Evolutionary conservation across 2,113 vertebrate genomes (phyloP).

Genomic region (Tenrec ecaudatus): DNA sequence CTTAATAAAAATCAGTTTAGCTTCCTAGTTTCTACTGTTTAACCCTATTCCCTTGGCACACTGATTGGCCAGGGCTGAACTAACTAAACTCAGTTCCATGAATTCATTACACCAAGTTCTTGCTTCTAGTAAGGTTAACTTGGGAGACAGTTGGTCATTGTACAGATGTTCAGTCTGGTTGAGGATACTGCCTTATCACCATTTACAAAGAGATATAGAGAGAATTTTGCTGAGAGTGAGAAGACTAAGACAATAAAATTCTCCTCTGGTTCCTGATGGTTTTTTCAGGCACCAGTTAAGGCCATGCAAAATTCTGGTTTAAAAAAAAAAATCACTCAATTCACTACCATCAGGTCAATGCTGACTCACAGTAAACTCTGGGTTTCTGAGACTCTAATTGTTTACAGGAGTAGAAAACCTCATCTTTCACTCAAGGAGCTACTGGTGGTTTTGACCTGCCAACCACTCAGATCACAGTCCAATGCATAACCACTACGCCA

Average conservation of each 20-base stretch:
- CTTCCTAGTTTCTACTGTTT: not conserved
- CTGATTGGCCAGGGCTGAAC: not conserved
- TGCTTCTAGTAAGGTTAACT: not conserved
- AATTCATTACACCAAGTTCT: not conserved
- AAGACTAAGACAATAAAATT: not conserved
- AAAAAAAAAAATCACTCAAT: too few relatives aligned
- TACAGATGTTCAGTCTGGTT: not conserved
- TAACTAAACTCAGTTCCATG: too few relatives aligned
- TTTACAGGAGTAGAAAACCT: too few relatives aligned
- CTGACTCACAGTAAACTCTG: too few relatives aligned
- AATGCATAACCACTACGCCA: too few relatives aligned
- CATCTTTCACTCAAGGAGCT: too few relatives aligned
- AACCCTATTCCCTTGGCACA: too few relatives aligned
- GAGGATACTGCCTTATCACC: not conserved
- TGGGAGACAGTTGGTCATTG: not conserved
- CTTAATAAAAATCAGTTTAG: not conserved
- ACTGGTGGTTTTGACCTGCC: too few relatives aligned
- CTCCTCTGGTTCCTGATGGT: not conserved
- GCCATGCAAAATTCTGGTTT: rapidly evolving
- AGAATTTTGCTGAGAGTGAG: not conserved
- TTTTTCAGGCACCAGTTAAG: not conserved
- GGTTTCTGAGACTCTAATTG: too few relatives aligned
- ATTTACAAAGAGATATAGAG: not conserved
- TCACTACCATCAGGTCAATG: too few relatives aligned
- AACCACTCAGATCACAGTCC: too few relatives aligned